Evolutionary conservation across 2,797 vertebrate genomes (phyloP).

Genomic region (Melanotaenia trifasciata): DNA sequence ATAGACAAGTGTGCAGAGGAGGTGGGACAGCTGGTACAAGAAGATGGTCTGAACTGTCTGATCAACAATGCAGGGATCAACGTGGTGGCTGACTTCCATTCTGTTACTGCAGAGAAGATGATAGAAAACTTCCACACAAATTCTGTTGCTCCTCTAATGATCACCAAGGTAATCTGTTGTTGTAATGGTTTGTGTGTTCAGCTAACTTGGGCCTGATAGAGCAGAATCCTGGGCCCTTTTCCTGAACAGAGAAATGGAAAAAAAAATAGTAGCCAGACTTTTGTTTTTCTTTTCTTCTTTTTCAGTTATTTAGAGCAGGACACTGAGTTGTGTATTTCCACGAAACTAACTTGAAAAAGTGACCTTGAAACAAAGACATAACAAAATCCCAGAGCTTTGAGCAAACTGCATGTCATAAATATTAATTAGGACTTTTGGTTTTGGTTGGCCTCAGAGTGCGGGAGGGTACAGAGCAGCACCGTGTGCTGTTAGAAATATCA

Average conservation of each 20-base stretch:
- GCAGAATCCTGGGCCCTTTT: background rate
- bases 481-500: conserved; percentile 15
- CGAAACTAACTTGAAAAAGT: conserved; percentile 24
- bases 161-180: conserved; percentile 80
- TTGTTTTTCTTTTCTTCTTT: background rate
- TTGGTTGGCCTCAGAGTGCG: conserved; percentile 15
- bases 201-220: too few species aligned
- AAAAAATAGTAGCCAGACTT: background rate
- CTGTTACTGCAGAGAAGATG: conserved; percentile 84
- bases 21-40: conserved; percentile 78
- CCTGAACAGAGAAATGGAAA: background rate
- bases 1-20: conserved; percentile 80
- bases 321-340: background rate
- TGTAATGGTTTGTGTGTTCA: background rate
- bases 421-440: conserved; percentile 44
- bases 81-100: conserved; percentile 77
- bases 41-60: conserved; percentile 84
- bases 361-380: conserved; percentile 32
- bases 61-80: conserved; percentile 89
- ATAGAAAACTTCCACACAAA: conserved; percentile 84
- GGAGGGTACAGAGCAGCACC: conserved; percentile 23
- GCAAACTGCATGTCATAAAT: conserved; percentile 41
- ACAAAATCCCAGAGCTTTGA: background rate
- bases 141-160: conserved; percentile 83
- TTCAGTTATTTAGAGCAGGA: background rate